These are phyloP conservation scores for Monomorium pharaonis DNA, from an alignment of 1,140 invertebrate species.

Conservation along the genomic window DNA sequence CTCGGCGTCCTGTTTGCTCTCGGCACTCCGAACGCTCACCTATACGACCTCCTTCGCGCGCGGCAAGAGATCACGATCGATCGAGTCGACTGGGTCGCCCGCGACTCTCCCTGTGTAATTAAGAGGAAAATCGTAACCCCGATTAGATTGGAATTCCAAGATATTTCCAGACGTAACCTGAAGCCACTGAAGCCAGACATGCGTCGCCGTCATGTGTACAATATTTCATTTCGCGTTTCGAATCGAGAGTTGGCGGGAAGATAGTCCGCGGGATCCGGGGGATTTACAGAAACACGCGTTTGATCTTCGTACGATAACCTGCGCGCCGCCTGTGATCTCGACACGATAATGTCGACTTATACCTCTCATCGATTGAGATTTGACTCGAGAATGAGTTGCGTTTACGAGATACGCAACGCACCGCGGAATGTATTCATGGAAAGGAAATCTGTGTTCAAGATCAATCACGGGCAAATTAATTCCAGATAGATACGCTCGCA, in stretches of 20 bases:
- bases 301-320: conserved; percentile 40
- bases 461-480: conserved; percentile 40
- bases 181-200: not conserved
- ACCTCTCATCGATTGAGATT: conserved; percentile 49
- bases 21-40: conserved; percentile 38
- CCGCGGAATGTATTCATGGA: conserved; percentile 24
- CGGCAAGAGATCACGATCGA: conserved; percentile 53
- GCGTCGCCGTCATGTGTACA: conserved; percentile 26
- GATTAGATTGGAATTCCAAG: conserved; percentile 56
- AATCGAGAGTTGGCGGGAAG: conserved; percentile 1
- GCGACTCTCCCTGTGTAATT: conserved; percentile 45
- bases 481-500: conserved; percentile 9
- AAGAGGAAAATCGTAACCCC: conserved; percentile 49
- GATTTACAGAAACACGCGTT: conserved; percentile 53
- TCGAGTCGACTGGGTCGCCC: conserved; percentile 11
- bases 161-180: conserved; percentile 9
- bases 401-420: conserved; percentile 29
- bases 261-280: not conserved
- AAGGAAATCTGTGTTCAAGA: conserved; percentile 45
- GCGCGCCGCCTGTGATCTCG: conserved; percentile 13
- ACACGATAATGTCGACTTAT: conserved; percentile 36
- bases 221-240: conserved; percentile 33
- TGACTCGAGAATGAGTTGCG: conserved; percentile 45
- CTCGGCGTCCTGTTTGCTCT: conserved; percentile 28
- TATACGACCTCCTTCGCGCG: conserved; percentile 47